Evolutionary conservation across 2,113 vertebrate species (phyloP).

Genomic region (Verasper variegatus): DNA sequence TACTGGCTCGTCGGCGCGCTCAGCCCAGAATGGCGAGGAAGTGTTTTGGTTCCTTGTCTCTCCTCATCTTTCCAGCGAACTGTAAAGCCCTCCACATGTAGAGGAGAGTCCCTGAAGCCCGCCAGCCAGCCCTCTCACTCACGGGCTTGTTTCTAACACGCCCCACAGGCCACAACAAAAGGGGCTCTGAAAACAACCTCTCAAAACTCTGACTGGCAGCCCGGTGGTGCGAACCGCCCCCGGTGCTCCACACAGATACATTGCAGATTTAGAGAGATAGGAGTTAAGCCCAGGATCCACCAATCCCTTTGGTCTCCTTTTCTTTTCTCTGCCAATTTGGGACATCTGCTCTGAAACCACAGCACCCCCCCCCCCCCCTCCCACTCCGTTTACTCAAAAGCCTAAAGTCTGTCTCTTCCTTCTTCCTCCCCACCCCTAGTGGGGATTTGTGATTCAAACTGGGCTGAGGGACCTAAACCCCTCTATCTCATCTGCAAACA

Average conservation of each 20-base stretch:
- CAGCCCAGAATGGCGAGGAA: constrained; percentile 16
- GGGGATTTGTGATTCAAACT: constrained; percentile 78
- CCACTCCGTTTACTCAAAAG: constrained; percentile 62
- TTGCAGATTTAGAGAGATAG: constrained; percentile 58
- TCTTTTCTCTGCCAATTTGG: constrained; percentile 70
- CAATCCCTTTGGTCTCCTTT: constrained; percentile 54
- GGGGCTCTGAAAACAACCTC: constrained; percentile 62
- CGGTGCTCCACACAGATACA: constrained; percentile 49
- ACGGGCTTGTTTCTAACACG: constrained; percentile 58
- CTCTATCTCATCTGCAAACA: constrained; percentile 84
- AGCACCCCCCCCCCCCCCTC: constrained; percentile 25
- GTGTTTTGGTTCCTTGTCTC: constrained; percentile 58
- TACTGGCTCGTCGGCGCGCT: constrained; percentile 5
- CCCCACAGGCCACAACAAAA: constrained; percentile 69
- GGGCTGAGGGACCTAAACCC: constrained; percentile 72
- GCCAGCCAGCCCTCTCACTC: constrained; percentile 56
- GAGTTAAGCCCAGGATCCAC: constrained; percentile 57
- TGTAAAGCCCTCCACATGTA: constrained; percentile 55
- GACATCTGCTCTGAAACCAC: constrained; percentile 73
- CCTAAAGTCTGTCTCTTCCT: constrained; percentile 63
- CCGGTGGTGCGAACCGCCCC: constrained; percentile 40
- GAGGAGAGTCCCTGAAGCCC: constrained; percentile 56
- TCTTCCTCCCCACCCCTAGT: constrained; percentile 60
- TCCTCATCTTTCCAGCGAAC: constrained; percentile 63
- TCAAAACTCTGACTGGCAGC: constrained; percentile 66